Conservation (phyloP, 2,888 invertebrate genomes). For the Bugulina stolonifera region DNA sequence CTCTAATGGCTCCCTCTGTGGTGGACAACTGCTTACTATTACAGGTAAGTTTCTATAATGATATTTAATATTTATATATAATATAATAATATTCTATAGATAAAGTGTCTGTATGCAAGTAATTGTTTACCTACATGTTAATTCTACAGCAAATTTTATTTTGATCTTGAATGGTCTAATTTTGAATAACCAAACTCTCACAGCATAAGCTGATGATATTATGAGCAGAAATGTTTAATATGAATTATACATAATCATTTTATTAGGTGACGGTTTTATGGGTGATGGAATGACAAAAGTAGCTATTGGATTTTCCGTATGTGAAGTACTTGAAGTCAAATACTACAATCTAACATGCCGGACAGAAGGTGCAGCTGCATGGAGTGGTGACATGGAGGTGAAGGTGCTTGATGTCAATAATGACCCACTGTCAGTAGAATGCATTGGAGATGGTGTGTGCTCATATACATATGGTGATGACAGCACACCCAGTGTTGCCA, state of each 20-base stretch:
- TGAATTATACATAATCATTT: too few relatives aligned
- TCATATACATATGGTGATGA: not conserved
- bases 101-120: too few relatives aligned
- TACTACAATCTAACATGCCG: not conserved
- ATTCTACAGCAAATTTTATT: too few relatives aligned
- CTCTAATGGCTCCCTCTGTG: not conserved
- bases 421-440: not conserved
- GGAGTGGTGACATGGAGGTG: conserved; percentile 4
- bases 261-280: conserved; percentile 3
- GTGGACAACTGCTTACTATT: conserved; percentile 24
- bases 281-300: not conserved
- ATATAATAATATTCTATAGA: too few relatives aligned
- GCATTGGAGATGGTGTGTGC: not conserved
- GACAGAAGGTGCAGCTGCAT: conserved; percentile 12
- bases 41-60: conserved; percentile 22
- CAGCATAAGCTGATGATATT: too few relatives aligned
- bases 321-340: not conserved
- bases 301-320: not conserved
- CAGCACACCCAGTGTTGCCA: not conserved
- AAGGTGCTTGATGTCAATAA: not conserved
- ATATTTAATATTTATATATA: too few relatives aligned
- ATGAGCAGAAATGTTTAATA: too few relatives aligned
- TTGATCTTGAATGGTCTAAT: too few relatives aligned
- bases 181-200: too few relatives aligned
- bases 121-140: too few relatives aligned